These are phyloP conservation scores for Empidonax alnorum DNA, from an alignment of 2,113 vertebrate species.

Conservation along the genomic window DNA sequence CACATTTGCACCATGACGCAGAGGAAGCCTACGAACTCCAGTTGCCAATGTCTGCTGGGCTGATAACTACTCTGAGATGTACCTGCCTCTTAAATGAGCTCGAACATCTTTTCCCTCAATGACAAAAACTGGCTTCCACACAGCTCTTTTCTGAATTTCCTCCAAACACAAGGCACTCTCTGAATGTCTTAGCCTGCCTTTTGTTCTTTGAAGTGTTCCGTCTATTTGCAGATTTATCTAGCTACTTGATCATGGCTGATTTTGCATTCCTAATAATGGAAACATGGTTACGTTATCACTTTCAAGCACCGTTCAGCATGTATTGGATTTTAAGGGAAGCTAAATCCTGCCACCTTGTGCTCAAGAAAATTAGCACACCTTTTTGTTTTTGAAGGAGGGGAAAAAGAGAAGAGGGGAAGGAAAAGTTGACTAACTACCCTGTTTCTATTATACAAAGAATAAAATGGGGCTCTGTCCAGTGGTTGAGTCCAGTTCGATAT, in stretches of 20 bases:
- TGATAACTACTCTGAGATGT: not conserved
- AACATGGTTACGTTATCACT: not conserved
- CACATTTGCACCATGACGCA: rapidly evolving
- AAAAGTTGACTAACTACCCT: not conserved
- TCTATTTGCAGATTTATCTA: not conserved
- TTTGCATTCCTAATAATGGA: slow-evolving; percentile 16
- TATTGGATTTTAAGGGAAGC: not conserved
- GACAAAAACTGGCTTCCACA: not conserved
- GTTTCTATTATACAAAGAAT: not conserved
- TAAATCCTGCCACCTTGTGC: slow-evolving; percentile 75
- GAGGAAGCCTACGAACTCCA: not conserved
- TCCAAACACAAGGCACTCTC: rapidly evolving
- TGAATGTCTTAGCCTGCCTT: not conserved
- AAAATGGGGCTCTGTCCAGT: not conserved
- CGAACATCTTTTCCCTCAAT: not conserved
- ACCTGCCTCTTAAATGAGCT: not conserved
- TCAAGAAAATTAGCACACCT: slow-evolving; percentile 43
- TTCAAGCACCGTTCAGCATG: not conserved
- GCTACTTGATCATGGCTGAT: slow-evolving; percentile 22
- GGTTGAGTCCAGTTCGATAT: rapidly evolving
- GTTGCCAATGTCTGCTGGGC: not conserved
- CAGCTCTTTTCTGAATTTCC: not conserved
- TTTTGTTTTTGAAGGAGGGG: not conserved
- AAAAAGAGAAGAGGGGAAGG: not conserved
- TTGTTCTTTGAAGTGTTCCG: not conserved